These are phyloP conservation scores for Plebejus anna DNA, from an alignment of 2,888 invertebrate species.

Conservation along the genomic window DNA sequence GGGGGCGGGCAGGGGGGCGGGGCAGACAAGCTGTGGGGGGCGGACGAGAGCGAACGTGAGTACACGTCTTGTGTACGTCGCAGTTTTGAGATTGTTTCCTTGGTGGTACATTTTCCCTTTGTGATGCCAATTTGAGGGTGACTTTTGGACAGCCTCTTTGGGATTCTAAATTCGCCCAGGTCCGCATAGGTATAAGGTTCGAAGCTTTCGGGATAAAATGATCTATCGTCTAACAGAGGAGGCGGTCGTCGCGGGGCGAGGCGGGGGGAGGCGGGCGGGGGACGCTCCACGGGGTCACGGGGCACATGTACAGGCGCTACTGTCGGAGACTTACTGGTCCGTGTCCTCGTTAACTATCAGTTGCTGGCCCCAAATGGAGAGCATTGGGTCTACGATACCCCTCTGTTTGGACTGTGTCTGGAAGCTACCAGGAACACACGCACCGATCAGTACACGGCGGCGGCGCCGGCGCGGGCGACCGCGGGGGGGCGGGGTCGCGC, in stretches of 20 bases:
- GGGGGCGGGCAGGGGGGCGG: conserved; percentile 29
- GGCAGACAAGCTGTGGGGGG: conserved; percentile 22
- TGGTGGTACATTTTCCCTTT: background rate
- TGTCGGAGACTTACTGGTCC: conserved; percentile 91
- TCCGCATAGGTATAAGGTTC: conserved; percentile 51
- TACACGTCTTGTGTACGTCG: background rate
- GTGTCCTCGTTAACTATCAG: conserved; percentile 98
- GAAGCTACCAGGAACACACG: conserved; percentile 83
- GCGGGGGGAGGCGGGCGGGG: conserved; percentile 43
- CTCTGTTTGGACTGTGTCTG: conserved; percentile 94
- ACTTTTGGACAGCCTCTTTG: background rate
- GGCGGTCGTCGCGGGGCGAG: conserved; percentile 56
- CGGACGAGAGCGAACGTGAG: conserved; percentile 35
- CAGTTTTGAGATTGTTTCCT: conserved; percentile 1
- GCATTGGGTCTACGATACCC: conserved; percentile 99
- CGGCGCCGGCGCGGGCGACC: conserved; percentile 36
- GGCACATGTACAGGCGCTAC: conserved; percentile 55
- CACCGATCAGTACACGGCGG: conserved; percentile 53
- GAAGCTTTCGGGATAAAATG: conserved; percentile 59
- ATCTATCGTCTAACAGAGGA: conserved; percentile 60
- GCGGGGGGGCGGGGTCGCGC: conserved; percentile 33
- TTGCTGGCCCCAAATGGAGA: conserved; percentile 98
- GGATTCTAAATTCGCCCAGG: conserved; percentile 46
- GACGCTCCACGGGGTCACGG: conserved; percentile 39
- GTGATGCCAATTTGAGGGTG: background rate